Evolutionary conservation across 2,113 vertebrate species (phyloP), one percentile per base, ranked within the genome.

Genomic region (Speoplatyrhinus poulsoni): DNA sequence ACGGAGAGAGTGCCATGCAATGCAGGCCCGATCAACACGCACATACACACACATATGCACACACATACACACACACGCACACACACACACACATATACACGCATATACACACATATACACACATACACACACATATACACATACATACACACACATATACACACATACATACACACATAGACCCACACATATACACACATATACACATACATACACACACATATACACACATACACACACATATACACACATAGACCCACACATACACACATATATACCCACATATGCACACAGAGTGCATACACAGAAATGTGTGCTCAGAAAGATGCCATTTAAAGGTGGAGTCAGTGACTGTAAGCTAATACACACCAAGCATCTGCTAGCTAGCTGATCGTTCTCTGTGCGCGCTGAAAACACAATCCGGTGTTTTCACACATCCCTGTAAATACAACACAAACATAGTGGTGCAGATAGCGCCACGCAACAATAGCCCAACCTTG

Each of bases 21-120:
- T 26, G 26, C 26, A 26, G 26, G 3, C 26, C 26, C 2, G 26
- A 67, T 91, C 84, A 86, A 88, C 91, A 91, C 26, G 26, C 26
- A 17, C 36, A 67, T 16, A 58, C 46, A 59, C 16, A 58, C 55
- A 67, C 16, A 53, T 17, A 63, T 13, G 46, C 3, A 15, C 36
- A 26, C n/a, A 49, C 11, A 1, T 33, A 41, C 52, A 46, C 32
- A 41, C 33, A 19, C 32, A 12, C 36, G 12, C 9, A 19, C 41
- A 55, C 15, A 50, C 52, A 70, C 26, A 67, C 26, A 26, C 2
- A 2, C 26, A 26, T 26, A 26, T 2, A 26, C 26, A 26, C 26
- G 3, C 26, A 26, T 26, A 26, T 2, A 26, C 26, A 26, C 26
- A 3, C 2, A 26, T 26, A 26, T 26, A 26, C 2, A 26, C 26